These are phyloP conservation scores for Drosophila hydei DNA, from an alignment of 1,140 invertebrate species.

Conservation along the genomic window DNA sequence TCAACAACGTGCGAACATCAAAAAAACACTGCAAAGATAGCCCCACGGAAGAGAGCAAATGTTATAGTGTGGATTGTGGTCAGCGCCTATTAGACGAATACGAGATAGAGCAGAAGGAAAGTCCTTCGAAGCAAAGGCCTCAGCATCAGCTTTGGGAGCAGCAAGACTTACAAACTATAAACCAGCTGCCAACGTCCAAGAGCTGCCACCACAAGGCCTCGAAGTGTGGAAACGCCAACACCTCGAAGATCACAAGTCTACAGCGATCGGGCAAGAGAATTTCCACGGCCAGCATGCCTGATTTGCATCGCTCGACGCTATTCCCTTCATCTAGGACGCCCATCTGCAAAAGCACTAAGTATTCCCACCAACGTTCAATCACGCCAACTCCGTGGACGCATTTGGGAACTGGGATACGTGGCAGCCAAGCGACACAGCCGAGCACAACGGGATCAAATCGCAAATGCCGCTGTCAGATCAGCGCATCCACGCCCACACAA, in stretches of 20 bases:
- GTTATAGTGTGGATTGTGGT: conserved; percentile 5
- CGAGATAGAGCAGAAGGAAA: neutral
- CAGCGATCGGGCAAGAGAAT: neutral
- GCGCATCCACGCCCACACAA: neutral
- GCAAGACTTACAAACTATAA: conserved; percentile 5
- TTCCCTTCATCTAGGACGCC: neutral
- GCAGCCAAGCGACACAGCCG: neutral
- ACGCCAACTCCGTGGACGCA: neutral
- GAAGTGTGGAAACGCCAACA: neutral
- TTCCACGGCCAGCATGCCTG: conserved; percentile 49
- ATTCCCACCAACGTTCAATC: neutral
- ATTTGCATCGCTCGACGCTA: conserved; percentile 18
- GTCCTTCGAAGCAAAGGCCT: neutral
- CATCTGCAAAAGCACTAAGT: neutral
- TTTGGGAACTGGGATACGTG: neutral
- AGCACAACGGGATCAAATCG: neutral
- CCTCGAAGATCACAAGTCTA: neutral
- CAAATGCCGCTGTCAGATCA: conserved; percentile 2
- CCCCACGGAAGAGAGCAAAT: neutral
- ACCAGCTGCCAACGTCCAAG: neutral
- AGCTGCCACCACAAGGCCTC: neutral
- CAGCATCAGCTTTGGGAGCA: conserved; percentile 60
- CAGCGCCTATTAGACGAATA: conserved; percentile 2
- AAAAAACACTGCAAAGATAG: conserved; percentile 15
- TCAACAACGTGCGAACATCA: conserved; percentile 23